phyloP scores from a whole-genome alignment of 2,113 vertebrate species.

The Caretta caretta region DNA sequence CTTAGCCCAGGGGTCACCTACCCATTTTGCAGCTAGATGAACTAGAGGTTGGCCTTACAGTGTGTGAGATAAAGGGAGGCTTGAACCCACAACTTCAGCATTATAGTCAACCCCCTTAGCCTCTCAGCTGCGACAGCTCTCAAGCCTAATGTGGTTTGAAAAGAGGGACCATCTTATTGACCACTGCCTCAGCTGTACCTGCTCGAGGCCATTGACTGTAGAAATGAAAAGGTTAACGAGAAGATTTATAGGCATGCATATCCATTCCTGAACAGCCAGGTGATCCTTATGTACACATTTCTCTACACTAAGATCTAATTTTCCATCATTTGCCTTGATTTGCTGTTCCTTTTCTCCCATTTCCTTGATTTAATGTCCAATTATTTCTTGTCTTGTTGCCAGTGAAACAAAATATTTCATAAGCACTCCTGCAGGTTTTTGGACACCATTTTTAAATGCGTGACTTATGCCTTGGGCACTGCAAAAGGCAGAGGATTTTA shows the following conservation, averaged over 20 bases:
- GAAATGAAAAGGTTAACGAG: slow-evolving; percentile 70
- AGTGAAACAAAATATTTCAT: slow-evolving; percentile 86
- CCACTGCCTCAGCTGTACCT: neutral
- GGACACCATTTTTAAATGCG: slow-evolving; percentile 74
- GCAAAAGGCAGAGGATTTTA: slow-evolving; percentile 72
- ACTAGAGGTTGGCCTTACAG: neutral
- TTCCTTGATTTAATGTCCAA: slow-evolving; percentile 86
- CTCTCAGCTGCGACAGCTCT: neutral
- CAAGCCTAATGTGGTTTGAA: neutral
- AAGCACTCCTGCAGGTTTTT: slow-evolving; percentile 74
- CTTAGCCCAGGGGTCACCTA: neutral
- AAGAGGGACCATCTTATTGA: neutral
- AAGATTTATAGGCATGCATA: slow-evolving; percentile 65
- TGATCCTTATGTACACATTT: slow-evolving; percentile 81
- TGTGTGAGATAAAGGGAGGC: neutral
- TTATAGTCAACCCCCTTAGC: neutral
- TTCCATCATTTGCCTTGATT: slow-evolving; percentile 84
- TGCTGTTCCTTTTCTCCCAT: slow-evolving; percentile 82
- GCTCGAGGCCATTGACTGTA: neutral
- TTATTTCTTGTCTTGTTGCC: slow-evolving; percentile 87
- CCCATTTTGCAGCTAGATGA: neutral
- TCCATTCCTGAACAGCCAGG: slow-evolving; percentile 74
- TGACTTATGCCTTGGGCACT: slow-evolving; percentile 72
- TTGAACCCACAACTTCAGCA: neutral
- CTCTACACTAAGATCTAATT: slow-evolving; percentile 84